These are phyloP conservation scores for Ochotona princeps DNA, from an alignment of 2,113 vertebrate genomes.

Conservation along the genomic window DNA sequence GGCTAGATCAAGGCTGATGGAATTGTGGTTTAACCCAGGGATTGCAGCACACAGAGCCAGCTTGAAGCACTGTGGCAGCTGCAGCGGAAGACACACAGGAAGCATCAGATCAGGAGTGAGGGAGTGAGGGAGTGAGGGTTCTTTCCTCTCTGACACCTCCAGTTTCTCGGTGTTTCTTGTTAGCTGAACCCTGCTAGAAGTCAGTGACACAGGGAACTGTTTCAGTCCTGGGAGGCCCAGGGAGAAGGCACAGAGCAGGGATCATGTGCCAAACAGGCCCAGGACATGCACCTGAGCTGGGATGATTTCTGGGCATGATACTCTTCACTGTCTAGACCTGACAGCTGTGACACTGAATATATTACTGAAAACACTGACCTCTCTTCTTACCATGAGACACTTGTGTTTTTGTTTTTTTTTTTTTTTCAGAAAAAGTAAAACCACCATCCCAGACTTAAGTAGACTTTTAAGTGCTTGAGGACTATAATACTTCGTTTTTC, in stretches of 20 bases:
- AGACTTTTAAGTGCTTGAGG: not conserved
- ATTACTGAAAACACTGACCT: not conserved
- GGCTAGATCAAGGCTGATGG: fast-evolving
- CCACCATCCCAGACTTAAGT: not conserved
- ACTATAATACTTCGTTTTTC: not conserved
- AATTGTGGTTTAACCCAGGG: not conserved
- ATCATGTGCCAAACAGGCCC: not conserved
- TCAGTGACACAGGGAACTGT: not conserved
- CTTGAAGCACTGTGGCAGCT: not conserved
- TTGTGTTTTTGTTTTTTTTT: no score
- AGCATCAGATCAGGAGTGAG: not conserved
- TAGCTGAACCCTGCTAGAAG: not conserved
- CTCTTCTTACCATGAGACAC: not conserved
- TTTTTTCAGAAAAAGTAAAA: not conserved
- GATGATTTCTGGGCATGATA: conserved; percentile 5
- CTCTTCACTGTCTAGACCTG: not conserved
- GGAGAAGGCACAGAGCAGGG: not conserved
- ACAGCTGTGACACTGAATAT: not conserved
- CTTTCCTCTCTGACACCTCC: no score
- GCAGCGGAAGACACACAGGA: not conserved
- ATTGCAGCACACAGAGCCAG: no score
- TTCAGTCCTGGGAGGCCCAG: not conserved
- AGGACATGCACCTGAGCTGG: not conserved
- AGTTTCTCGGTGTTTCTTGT: not conserved
- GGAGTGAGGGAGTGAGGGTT: fast-evolving